Evolutionary conservation across 2,113 vertebrate species (phyloP).

Genomic region (Tenebrosternarchus preto): DNA sequence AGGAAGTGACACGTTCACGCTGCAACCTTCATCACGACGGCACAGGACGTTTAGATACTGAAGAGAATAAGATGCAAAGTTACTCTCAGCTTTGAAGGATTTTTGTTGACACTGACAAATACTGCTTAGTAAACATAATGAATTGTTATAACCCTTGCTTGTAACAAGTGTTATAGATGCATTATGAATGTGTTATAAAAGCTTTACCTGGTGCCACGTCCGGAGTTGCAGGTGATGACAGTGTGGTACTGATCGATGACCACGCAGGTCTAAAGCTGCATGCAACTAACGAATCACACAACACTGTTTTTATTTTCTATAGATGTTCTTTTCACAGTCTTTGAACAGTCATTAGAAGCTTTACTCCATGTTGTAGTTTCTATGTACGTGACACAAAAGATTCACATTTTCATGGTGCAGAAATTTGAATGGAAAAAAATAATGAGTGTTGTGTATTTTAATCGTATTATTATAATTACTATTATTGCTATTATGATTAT

Average conservation of each 20-base stretch:
- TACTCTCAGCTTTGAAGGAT: neutral
- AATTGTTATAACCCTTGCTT: neutral
- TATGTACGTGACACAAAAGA: neutral
- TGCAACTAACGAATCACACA: slow-evolving; percentile 25
- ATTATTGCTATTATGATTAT: too few species aligned
- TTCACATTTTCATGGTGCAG: neutral
- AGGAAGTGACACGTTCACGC: neutral
- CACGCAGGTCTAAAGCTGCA: too few species aligned
- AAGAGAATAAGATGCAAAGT: neutral
- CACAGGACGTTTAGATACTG: neutral
- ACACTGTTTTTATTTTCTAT: neutral
- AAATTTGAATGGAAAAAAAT: neutral
- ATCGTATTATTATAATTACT: too few species aligned
- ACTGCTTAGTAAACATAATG: neutral
- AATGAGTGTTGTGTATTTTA: too few species aligned
- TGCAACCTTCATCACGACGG: too few species aligned
- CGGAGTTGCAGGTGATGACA: too few species aligned
- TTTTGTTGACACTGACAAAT: too few species aligned
- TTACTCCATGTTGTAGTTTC: neutral
- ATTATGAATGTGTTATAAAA: neutral
- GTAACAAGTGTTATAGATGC: neutral
- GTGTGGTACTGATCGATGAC: neutral
- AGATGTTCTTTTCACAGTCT: neutral
- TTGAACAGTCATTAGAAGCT: neutral
- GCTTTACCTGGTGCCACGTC: neutral